Evolutionary conservation across 2,797 vertebrate genomes (phyloP).

Genomic region (Pelochelys cantorii): DNA sequence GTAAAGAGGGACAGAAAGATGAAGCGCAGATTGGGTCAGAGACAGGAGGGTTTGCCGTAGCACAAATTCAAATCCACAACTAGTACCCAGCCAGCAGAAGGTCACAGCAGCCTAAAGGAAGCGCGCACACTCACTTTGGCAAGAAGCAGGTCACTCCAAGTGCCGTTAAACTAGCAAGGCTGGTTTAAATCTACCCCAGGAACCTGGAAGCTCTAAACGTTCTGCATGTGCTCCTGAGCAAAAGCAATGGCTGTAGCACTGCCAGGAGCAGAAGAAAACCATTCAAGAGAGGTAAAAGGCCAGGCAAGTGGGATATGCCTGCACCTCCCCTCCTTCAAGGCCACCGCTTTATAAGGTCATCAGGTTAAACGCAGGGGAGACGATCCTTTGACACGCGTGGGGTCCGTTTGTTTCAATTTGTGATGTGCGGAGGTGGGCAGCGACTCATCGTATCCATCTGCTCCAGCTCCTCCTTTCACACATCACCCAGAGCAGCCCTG

Average conservation of each 20-base stretch:
- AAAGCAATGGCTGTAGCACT: neutral
- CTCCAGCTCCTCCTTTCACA: neutral
- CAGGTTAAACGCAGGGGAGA: fast-evolving
- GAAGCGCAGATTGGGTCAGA: fast-evolving
- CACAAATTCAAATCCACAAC: fast-evolving
- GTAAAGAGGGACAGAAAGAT: neutral
- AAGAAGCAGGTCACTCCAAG: neutral
- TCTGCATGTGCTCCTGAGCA: neutral
- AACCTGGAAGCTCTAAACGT: neutral
- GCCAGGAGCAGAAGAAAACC: neutral
- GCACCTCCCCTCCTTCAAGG: conserved; percentile 32
- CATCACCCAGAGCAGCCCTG: fast-evolving
- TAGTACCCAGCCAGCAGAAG: neutral
- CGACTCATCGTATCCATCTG: fast-evolving
- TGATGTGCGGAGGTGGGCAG: neutral
- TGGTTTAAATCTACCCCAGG: fast-evolving
- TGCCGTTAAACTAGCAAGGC: fast-evolving
- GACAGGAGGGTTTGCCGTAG: fast-evolving
- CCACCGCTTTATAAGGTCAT: neutral
- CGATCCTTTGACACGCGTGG: fast-evolving
- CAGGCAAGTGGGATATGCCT: fast-evolving
- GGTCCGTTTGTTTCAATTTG: neutral
- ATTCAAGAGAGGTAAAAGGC: neutral
- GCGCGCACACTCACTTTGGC: neutral
- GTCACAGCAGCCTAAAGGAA: neutral